Evolutionary conservation across 2,888 invertebrate genomes (phyloP), one percentile per base, ranked within the genome.

Genomic region (Stenchaetothrips biformis): DNA sequence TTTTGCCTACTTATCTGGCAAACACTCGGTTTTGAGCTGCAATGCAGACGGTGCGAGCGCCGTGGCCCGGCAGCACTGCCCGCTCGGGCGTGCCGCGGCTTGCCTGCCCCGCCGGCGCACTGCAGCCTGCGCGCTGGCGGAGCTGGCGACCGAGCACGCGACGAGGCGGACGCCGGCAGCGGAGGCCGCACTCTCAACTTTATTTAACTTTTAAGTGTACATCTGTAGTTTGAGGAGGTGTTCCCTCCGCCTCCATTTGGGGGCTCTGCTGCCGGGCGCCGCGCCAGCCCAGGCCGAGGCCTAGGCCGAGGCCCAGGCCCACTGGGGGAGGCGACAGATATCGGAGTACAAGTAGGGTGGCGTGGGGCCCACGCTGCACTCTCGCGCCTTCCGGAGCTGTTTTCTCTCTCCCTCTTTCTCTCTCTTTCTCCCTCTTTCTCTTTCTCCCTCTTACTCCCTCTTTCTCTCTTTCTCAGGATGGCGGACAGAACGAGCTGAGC

Each of bases 191-290:
- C 59, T 59, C 59, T 59, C 59, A 59, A 59, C 59, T 59, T 59
- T 59, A 53, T 53, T 53, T 53, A 53, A 53, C 53, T 53, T 53
- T 53, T 53, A 53, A 53, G 53, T 53, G 53, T 53, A 53, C 53
- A 53, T 53, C 53, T 53, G 53, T 53, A 53, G 53, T 53, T 53
- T 53, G 16, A 18, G 53, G 18, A 53, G 18, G 53, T 13, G 13
- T 53, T 53, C 53, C 4, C 53, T 18, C 4, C 53, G 53, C 13
- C 53, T 53, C 13, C 13, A 53, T 53, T 9, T 53, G 53, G 16
- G 53, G 53, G 53, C 53, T 53, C 53, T 7, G 53, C 53, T 53
- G 53, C 53, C 53, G 53, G 53, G 9, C 53, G 53, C 53, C 6
- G 11, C 16, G 53, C 53, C 18, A 7, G 13, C 11, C 16, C 16